Conservation (phyloP, 2,888 invertebrate genomes). For the Acleris literana region DNA sequence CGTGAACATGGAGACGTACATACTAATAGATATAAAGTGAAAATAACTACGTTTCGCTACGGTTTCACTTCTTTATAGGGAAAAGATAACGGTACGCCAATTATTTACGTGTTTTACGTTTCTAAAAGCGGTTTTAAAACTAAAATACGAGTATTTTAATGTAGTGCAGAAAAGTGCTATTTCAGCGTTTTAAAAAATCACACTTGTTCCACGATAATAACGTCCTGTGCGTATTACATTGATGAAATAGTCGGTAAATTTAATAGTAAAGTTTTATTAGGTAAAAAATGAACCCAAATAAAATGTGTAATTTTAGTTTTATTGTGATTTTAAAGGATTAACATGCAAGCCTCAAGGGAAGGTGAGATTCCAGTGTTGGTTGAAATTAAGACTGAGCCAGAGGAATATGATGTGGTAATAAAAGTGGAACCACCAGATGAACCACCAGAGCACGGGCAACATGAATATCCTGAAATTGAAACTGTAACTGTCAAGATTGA, state of each 20-base stretch:
- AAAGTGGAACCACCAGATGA: slow-evolving; percentile 23
- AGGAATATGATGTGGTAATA: slow-evolving; percentile 10
- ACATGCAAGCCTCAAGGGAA: slow-evolving; percentile 6
- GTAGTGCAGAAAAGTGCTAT: not conserved
- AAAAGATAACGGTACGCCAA: not conserved
- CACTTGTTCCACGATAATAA: no score
- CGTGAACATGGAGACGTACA: slow-evolving; percentile 9
- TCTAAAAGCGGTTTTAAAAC: not conserved
- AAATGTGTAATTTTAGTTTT: not conserved
- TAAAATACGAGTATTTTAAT: not conserved
- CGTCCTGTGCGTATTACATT: no score
- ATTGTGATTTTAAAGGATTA: not conserved
- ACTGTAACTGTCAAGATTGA: slow-evolving; percentile 35
- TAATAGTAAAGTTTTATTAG: no score
- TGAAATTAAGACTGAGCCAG: slow-evolving; percentile 14
- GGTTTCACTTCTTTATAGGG: not conserved
- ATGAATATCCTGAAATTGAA: slow-evolving; percentile 1
- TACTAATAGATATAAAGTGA: not conserved
- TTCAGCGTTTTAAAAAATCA: not conserved
- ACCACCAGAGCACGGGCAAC: not conserved
- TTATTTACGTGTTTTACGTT: not conserved
- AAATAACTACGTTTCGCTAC: not conserved
- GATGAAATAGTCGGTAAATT: no score
- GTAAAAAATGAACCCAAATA: not conserved
- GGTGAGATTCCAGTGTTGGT: slow-evolving; percentile 3